A percentile compares a stretch with the other conserved stretches of the same genome.
Evolutionary conservation across 1,140 invertebrate species (phyloP).

Genomic region (Bombus balteatus): DNA sequence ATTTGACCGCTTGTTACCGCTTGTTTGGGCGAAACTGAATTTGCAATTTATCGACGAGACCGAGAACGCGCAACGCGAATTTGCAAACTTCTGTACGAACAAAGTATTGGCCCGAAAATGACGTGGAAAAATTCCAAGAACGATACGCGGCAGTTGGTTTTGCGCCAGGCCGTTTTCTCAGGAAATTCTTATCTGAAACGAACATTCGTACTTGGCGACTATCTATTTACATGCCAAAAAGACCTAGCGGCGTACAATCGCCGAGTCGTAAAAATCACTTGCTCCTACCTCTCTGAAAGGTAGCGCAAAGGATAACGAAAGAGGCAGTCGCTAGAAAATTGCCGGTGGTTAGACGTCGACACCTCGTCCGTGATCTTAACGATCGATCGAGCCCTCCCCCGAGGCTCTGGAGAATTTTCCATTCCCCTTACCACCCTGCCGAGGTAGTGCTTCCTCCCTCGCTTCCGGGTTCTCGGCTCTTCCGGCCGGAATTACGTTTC

Average conservation of each 20-base stretch:
- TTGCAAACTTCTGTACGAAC: too few species aligned
- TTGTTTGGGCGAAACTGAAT: too few species aligned
- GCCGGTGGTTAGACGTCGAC: conserved; percentile 33
- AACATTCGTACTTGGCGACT: accelerated
- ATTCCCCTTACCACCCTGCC: conserved; percentile 39
- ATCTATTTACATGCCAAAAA: accelerated
- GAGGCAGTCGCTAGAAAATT: neutral
- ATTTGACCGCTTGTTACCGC: too few species aligned
- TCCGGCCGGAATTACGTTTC: conserved; percentile 73
- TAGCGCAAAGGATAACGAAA: neutral
- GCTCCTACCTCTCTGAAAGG: too few species aligned
- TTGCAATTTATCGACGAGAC: too few species aligned
- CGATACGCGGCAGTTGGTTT: too few species aligned
- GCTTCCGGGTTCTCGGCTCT: conserved; percentile 79
- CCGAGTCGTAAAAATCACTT: too few species aligned
- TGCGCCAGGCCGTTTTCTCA: too few species aligned
- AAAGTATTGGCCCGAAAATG: accelerated
- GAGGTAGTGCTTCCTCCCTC: conserved; percentile 73
- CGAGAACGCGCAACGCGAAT: too few species aligned
- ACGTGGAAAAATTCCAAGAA: too few species aligned
- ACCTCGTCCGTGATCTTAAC: conserved; percentile 71
- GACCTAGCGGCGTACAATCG: too few species aligned
- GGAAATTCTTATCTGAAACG: too few species aligned
- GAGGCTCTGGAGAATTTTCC: conserved; percentile 58
- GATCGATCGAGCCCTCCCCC: conserved; percentile 71